A percentile compares a stretch with the other conserved stretches of the same genome.
phyloP scores from a whole-genome alignment of 2,888 invertebrate species.

The Alloscopus bannaensis region DNA sequence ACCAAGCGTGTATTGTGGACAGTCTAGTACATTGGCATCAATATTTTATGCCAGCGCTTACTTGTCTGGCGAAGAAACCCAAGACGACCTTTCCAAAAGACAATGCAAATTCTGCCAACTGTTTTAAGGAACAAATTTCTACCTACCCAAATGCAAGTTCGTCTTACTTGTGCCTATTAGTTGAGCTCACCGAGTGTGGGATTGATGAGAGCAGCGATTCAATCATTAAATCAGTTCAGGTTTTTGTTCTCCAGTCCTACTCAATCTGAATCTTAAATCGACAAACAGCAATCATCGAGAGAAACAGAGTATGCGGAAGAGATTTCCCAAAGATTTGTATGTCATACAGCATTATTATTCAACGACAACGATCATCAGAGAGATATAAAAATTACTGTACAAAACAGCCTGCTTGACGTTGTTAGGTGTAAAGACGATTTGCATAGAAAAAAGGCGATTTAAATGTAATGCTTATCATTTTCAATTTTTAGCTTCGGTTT shows the following conservation, averaged over 20 bases:
- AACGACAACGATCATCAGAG: too few relatives aligned
- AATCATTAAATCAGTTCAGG: conserved; percentile 13
- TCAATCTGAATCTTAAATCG: conserved; percentile 5
- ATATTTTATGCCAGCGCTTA: too few relatives aligned
- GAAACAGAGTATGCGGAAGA: conserved; percentile 17
- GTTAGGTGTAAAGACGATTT: not conserved
- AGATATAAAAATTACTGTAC: not conserved
- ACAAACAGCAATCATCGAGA: not conserved
- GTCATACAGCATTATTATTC: too few relatives aligned
- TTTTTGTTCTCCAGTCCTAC: conserved; percentile 7
- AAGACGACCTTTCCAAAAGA: conserved; percentile 24
- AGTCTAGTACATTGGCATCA: too few relatives aligned
- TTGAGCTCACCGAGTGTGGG: too few relatives aligned
- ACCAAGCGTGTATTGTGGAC: not conserved
- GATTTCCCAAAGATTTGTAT: not conserved
- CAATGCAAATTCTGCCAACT: conserved; percentile 14
- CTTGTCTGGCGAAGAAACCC: too few relatives aligned
- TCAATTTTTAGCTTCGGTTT: conserved; percentile 17
- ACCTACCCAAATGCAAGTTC: too few relatives aligned
- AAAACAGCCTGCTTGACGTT: too few relatives aligned
- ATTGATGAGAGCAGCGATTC: not conserved
- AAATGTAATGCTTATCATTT: conserved; percentile 9
- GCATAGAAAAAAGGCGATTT: not conserved
- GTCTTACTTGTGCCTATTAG: not conserved
- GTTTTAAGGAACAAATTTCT: too few relatives aligned